Base-by-base conservation (phyloP, 2,797 vertebrate species). In the Myripristis murdjan region DNA sequence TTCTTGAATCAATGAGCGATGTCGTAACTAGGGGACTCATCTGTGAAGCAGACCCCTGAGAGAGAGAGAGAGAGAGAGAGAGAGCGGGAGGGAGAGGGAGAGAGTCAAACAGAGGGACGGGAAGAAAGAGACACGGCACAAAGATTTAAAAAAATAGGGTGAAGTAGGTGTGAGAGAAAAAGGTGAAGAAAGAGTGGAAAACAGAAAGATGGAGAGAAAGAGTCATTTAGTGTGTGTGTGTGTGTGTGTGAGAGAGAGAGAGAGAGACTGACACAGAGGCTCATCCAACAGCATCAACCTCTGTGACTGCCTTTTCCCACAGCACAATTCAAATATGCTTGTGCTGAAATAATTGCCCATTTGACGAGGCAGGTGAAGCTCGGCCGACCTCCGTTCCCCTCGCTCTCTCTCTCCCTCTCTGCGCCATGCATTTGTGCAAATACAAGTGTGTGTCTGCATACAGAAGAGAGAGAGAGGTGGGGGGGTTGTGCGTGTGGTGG, bases 1-100 rank as follows among this genome's bases (percentile, higher is more conserved):
- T 82, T 77, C 87, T 88, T 90, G 89, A 93, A 94, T 94, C 94
- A 91, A 93, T 94, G 90, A 89, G 83, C 83, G 82, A 83, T 88
- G 88, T 87, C 92, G 90, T 91, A 92, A 91, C 89, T 77, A 56
- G 84, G 81, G 71, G 87, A 88, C 88, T 92, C 82, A 81, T 92
- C 83, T 84, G 85, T 89, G 86, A 86, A 88, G 77, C 81, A 83
- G 79, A 83, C 74, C 73, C 75, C 72, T 75, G 70, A 44, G 79
- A 76, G 83, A 83, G 63, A 64, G 24, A 22, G 48, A 35, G 55
- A 63, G 48, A 2, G 51, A 85, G 35, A 28, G 15, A 8, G 20
- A n/a, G 22, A 35, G 15, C 35, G 5, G 35, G 51, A 44, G 37
- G 22, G 6, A 54, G 23, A 24, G 44, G 24, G 37, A 10, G 39